Evolutionary conservation across 1,140 invertebrate genomes (phyloP).

Genomic region (Conus betulinus): DNA sequence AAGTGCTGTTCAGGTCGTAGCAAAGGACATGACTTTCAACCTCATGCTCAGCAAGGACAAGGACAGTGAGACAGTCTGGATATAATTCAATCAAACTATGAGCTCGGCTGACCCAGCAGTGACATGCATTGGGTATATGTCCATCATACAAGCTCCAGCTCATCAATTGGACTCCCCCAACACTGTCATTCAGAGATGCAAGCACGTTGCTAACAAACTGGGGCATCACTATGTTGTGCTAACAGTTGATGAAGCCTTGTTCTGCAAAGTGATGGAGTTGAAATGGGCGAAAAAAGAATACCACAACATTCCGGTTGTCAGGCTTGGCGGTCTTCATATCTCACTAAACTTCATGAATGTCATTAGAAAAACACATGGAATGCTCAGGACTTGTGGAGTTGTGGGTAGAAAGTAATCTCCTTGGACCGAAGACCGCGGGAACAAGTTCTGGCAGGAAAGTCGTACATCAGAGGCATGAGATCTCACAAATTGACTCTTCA

Average conservation of each 20-base stretch:
- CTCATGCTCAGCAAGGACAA: not conserved
- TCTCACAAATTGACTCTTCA: not conserved
- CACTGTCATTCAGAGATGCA: slow-evolving; percentile 17
- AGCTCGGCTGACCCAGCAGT: not conserved
- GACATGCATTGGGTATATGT: slow-evolving; percentile 15
- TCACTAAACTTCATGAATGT: slow-evolving; percentile 26
- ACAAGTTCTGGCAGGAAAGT: not conserved
- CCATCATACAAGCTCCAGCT: slow-evolving; percentile 20
- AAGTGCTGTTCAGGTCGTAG: not conserved
- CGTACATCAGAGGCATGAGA: not conserved
- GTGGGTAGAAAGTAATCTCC: not conserved
- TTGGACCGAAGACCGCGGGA: not conserved
- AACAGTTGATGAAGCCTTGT: slow-evolving; percentile 35
- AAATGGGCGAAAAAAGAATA: slow-evolving; percentile 21
- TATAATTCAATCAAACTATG: not conserved
- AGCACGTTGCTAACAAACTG: slow-evolving; percentile 14
- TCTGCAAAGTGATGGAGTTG: slow-evolving; percentile 28
- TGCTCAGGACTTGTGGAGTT: not conserved
- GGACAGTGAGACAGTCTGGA: not conserved
- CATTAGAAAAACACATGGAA: slow-evolving; percentile 22
- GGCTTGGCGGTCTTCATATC: slow-evolving; percentile 11
- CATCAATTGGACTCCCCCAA: slow-evolving; percentile 17
- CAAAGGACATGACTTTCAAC: slow-evolving; percentile 19
- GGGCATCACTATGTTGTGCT: slow-evolving; percentile 31
- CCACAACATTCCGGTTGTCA: slow-evolving; percentile 2